Evolutionary conservation across 2,888 invertebrate genomes (phyloP), one percentile per base, ranked within the genome.

Genomic region (Volucella zonaria): DNA sequence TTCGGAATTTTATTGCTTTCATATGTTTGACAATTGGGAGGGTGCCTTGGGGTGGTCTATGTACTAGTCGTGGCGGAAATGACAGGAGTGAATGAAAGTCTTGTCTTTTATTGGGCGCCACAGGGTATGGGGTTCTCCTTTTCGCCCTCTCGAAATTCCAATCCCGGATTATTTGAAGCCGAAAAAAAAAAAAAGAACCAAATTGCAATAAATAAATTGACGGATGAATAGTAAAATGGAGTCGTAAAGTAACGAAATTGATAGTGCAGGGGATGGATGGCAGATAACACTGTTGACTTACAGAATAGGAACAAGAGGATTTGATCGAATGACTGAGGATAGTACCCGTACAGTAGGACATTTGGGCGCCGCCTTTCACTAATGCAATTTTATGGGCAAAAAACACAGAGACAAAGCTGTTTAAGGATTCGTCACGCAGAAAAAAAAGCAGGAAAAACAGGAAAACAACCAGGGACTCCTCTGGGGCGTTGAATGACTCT

Each of bases 1-100:
- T 68, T 67, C 38, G 14, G 80, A 61, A 80, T 67, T 80, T 74
- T 74, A 80, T 67, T 51, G 62, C 67, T 59, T 67, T 79, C 66
- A 59, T 73, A 67, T 79, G 79, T 74, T 67, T 58, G 59, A 54
- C 74, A 67, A 74, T 80, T 42, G 66, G 10, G 23, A 43, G 52
- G 15, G 31, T 31, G 31, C 31, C 31, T 4, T 43, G 51, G 43
- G 23, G 56, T 31, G 18, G 18, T 1, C 6, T 15, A 52, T 15
- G 6, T 23, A 23, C 18, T 1, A 2, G 2, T 23, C 2, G 18
- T 23, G 18, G 18, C 18, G 18, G 18, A 23, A 6, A 10, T 49
- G 49, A 11, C 49, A 10, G 54, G 18, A 12, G 70, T 42, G 14
- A 11, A 52, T 61, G 8, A 45, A 2, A 38, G 43, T 6, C 1